Evolutionary conservation across 2,888 invertebrate species (phyloP), one percentile per base, ranked within the genome.

Genomic region (Sarcophaga rosellei): DNA sequence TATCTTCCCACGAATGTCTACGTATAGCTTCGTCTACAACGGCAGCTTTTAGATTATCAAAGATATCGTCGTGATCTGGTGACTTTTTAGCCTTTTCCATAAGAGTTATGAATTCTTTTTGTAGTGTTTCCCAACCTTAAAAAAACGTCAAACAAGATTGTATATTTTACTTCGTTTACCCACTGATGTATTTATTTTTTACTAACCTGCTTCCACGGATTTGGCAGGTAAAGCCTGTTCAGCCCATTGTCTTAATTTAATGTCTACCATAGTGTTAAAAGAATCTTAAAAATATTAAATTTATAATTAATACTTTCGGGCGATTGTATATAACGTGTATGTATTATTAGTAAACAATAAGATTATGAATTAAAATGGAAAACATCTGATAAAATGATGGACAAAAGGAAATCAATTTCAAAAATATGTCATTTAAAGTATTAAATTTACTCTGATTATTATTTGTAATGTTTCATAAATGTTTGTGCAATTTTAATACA

Each of bases 191-290:
- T 53, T 53, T 53, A 1, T 15, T 15, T 57, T 57, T 59, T 65
- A 35, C 61, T 80, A 89, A 81, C 96, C 97, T 73, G 96, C 95
- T 93, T 97, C 96, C 3, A 98, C 97, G 77, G 97, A 97, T 91
- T 96, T 96, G 1, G 95, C 94, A 0, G 99, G 99, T 78, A 99
- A 94, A 73, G 96, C 96, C 86, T 96, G 95, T 91, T 99, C 99
- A 0, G 99, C 98, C 99, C 99, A 99, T 90, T 99, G 97, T 86
- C 98, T 96, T 17, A 99, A 94, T 92, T 98, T 98, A 87, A 99
- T 99, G 93, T 99, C 99, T 23, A 97, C 96, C 62, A 96, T 95
- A 0, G 97, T 97, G 93, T 97, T 97, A 92, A 97, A 97, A 63
- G 96, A 96, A 91, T 96, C 97, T 96, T 88, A 45, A 84, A 76